phyloP scores from a whole-genome alignment of 2,797 vertebrate species.

The Lophius americanus region DNA sequence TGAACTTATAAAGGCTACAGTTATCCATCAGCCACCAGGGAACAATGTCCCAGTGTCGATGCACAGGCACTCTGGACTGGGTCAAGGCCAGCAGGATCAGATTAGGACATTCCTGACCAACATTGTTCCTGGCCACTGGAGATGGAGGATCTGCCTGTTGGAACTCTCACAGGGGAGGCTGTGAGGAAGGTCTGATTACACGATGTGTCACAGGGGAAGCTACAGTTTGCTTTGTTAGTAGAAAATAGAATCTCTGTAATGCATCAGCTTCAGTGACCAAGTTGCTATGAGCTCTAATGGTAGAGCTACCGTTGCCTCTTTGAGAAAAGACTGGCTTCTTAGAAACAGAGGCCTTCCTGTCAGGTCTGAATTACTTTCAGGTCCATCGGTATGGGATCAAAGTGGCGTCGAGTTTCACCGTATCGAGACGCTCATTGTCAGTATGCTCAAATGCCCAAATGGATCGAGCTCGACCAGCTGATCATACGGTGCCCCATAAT shows the following conservation, averaged over 20 bases:
- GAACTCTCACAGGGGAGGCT: slow-evolving; percentile 25
- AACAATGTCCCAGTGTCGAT: slow-evolving; percentile 69
- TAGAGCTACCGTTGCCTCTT: background rate
- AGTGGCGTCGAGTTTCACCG: background rate
- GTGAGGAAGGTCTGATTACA: slow-evolving; percentile 32
- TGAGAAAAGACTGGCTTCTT: background rate
- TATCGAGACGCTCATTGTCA: background rate
- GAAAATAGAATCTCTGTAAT: slow-evolving; percentile 10
- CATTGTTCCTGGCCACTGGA: slow-evolving; percentile 50
- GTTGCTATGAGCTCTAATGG: background rate
- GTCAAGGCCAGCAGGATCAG: slow-evolving; percentile 73
- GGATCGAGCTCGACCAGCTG: background rate
- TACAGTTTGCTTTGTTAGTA: slow-evolving; percentile 55
- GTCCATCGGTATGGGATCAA: background rate
- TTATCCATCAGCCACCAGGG: slow-evolving; percentile 67
- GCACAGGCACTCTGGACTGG: slow-evolving; percentile 54
- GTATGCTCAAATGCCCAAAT: background rate
- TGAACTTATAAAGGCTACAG: slow-evolving; percentile 69
- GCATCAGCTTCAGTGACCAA: slow-evolving; percentile 1
- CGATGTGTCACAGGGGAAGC: slow-evolving; percentile 58
- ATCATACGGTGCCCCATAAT: background rate
- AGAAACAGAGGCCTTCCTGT: background rate
- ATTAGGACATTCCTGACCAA: slow-evolving; percentile 72
- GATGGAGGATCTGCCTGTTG: slow-evolving; percentile 41
- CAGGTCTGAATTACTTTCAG: background rate